Evolutionary conservation across 2,888 invertebrate genomes (phyloP), one percentile per base, ranked within the genome.

Genomic region (Cremastobaeus sp.): DNA sequence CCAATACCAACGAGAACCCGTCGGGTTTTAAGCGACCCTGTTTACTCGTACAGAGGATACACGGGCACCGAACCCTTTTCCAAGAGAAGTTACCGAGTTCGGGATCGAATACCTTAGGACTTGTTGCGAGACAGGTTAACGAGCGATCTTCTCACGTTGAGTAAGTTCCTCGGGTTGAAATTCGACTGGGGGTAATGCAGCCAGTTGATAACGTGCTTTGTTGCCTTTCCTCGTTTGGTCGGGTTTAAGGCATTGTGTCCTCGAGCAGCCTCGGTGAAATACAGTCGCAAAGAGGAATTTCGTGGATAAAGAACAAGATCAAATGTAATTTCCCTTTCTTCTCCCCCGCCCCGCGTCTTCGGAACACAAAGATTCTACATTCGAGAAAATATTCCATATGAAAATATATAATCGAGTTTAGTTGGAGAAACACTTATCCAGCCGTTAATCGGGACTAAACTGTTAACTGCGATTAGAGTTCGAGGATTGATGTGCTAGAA

Each of bases 91-190:
- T 69, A 60, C 65, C 72, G 55, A 59, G 45, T 76, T 55, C 47
- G 57, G 55, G 59, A 69, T 65, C 66, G 60, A 72, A 73, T 76
- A 66, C 76, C 62, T 71, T 60, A 48, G 60, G 70, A 74, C 74
- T 70, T 66, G 52, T 52, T 37, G 35, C 47, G 9, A 11, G 66
- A 71, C 71, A 70, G 70, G 66, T 70, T 74, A 76, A 76, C 76
- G 76, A 74, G 76, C 74, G 50, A 70, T 73, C 71, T 76, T 76
- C 74, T 74, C 74, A 74, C 74, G 70, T 74, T 55, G 55, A 65
- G 60, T 70, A 70, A 70, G 70, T 55, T 70, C 55, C 54, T 48
- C 48, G 62, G 48, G 62, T 62, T 70, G 70, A 70, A 70, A 70
- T 70, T 70, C 62, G 34, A 62, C 60, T 39, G 17, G 54, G 50